Evolutionary conservation across 2,888 invertebrate species (phyloP).

Genomic region (Chymomyza caudatula): DNA sequence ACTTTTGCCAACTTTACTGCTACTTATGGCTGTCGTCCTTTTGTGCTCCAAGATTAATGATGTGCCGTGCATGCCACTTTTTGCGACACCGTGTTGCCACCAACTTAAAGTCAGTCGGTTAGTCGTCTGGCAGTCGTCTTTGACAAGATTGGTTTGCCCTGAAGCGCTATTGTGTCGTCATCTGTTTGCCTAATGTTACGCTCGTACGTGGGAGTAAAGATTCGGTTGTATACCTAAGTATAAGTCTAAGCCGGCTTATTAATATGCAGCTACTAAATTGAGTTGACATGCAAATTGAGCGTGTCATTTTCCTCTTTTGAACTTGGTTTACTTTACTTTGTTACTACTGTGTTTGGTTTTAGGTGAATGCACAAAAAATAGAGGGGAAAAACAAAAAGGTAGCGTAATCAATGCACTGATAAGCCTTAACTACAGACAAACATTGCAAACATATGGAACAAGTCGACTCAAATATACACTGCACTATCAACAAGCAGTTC

Average conservation of each 20-base stretch:
- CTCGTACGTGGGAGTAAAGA: no score
- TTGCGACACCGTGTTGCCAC: not conserved
- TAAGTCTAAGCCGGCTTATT: not conserved
- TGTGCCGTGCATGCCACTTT: slow-evolving; percentile 8
- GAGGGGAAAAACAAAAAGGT: not conserved
- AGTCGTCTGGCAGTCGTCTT: not conserved
- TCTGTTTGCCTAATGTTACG: not conserved
- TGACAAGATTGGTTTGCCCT: not conserved
- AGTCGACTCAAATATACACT: no score
- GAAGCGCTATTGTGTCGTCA: not conserved
- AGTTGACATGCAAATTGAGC: not conserved
- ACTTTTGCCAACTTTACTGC: slow-evolving; percentile 38
- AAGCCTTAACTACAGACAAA: slow-evolving; percentile 10
- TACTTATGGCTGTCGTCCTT: slow-evolving; percentile 16
- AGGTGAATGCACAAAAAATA: not conserved
- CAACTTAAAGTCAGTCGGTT: not conserved
- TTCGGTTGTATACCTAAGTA: not conserved
- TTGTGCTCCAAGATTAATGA: slow-evolving; percentile 37
- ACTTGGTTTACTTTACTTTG: not conserved
- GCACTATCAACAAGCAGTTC: no score
- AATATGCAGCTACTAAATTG: not conserved
- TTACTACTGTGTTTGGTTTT: not conserved
- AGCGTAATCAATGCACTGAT: not conserved
- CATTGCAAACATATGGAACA: not conserved
- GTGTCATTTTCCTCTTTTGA: not conserved